Conservation (phyloP, 2,113 vertebrate species). For the Clarias gariepinus region DNA sequence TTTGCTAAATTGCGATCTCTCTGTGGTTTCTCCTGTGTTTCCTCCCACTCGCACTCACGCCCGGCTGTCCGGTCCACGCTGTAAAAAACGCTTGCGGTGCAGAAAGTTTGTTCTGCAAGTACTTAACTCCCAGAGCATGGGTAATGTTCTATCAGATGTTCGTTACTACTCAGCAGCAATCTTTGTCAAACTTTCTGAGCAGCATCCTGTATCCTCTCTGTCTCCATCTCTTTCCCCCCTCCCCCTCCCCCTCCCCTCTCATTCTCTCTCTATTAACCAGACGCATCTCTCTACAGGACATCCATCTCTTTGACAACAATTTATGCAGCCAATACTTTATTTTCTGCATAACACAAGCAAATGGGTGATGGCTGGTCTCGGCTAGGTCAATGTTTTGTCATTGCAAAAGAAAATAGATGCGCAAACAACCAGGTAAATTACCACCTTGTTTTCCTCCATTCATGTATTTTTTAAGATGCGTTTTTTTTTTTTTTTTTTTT, state of each 20-base stretch:
- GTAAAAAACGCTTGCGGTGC: constrained; percentile 35
- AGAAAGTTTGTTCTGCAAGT: constrained; percentile 44
- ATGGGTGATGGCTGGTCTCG: constrained; percentile 35
- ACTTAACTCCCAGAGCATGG: constrained; percentile 41
- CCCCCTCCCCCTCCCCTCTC: too few relatives aligned
- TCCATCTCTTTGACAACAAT: constrained; percentile 59
- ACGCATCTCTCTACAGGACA: constrained; percentile 38
- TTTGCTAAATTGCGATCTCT: not conserved
- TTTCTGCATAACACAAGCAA: constrained; percentile 45
- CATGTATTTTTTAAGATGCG: not conserved
- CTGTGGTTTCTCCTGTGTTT: not conserved
- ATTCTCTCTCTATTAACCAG: not conserved
- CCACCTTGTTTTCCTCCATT: constrained; percentile 36
- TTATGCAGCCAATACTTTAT: constrained; percentile 48
- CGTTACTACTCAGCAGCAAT: constrained; percentile 38
- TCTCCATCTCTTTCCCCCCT: not conserved
- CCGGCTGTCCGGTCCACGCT: not conserved
- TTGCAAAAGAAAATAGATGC: constrained; percentile 52
- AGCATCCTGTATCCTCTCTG: not conserved
- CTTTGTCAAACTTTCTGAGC: constrained; percentile 32
- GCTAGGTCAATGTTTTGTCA: constrained; percentile 49
- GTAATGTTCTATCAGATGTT: constrained; percentile 21
- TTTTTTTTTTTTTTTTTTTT: not conserved
- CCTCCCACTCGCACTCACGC: not conserved
- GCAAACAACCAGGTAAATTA: constrained; percentile 48